These are phyloP conservation scores for Microplitis deprimator DNA, from an alignment of 2,888 invertebrate genomes.

Conservation along the genomic window DNA sequence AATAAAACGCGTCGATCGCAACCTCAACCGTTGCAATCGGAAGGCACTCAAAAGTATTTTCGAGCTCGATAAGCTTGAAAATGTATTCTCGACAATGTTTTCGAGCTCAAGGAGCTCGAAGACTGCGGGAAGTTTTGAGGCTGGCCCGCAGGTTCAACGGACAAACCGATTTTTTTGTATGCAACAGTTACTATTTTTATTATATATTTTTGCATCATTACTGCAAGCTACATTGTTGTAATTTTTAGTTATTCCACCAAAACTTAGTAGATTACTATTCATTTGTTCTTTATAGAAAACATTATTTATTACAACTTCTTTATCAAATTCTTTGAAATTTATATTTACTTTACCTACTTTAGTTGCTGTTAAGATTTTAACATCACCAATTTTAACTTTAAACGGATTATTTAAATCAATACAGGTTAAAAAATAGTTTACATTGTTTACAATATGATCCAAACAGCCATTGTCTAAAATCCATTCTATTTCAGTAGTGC, in stretches of 20 bases:
- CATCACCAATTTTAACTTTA: slow-evolving; percentile 32
- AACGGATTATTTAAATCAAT: slow-evolving; percentile 12
- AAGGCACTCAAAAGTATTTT: too few species aligned
- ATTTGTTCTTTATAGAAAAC: slow-evolving; percentile 26
- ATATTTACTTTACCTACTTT: slow-evolving; percentile 23
- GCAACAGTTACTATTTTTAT: slow-evolving; percentile 25
- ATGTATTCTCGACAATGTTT: too few species aligned
- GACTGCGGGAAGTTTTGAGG: too few species aligned
- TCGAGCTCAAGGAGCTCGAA: too few species aligned
- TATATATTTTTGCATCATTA: slow-evolving; percentile 18
- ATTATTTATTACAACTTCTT: slow-evolving; percentile 5
- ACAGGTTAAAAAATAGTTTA: slow-evolving; percentile 15
- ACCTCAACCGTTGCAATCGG: too few species aligned
- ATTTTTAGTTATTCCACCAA: slow-evolving; percentile 18
- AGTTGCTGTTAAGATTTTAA: slow-evolving; percentile 13
- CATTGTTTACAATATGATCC: slow-evolving; percentile 33
- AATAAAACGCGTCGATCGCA: too few species aligned
- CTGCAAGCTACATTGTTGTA: slow-evolving; percentile 18
- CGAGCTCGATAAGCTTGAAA: too few species aligned
- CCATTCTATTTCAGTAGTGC: slow-evolving; percentile 25
- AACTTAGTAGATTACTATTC: slow-evolving; percentile 31
- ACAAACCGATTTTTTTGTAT: slow-evolving; percentile 22
- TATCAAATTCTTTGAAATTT: slow-evolving; percentile 4
- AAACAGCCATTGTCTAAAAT: slow-evolving; percentile 40
- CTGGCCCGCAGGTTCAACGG: too few species aligned